Conservation (phyloP, 1,140 invertebrate species). For the Rhagoletis pomonella region DNA sequence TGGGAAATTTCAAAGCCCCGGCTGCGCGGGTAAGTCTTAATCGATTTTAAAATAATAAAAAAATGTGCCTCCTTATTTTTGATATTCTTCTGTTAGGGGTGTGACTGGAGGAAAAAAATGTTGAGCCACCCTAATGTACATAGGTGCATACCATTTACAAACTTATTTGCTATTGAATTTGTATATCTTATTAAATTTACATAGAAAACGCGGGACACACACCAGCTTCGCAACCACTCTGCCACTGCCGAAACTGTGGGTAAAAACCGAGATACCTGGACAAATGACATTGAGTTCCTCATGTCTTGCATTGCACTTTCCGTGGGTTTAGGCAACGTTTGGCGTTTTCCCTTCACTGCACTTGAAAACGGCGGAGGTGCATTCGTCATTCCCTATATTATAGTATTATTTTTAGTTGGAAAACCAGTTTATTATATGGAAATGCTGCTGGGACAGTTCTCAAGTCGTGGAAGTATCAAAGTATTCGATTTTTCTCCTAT, state of each 20-base stretch:
- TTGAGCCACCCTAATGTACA: no score
- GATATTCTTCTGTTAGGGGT: no score
- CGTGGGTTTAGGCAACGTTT: slow-evolving; percentile 85
- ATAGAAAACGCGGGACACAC: not conserved
- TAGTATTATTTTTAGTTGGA: slow-evolving; percentile 88
- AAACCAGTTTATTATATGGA: slow-evolving; percentile 94
- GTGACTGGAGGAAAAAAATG: no score
- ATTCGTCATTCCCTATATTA: slow-evolving; percentile 89
- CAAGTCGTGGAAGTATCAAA: slow-evolving; percentile 82
- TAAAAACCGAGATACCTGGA: slow-evolving; percentile 82
- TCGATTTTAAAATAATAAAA: no score
- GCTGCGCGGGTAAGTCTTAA: no score
- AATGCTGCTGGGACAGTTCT: slow-evolving; percentile 86
- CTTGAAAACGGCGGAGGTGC: slow-evolving; percentile 85
- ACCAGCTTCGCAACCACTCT: not conserved
- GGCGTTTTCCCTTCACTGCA: slow-evolving; percentile 87
- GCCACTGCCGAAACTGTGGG: slow-evolving; percentile 41
- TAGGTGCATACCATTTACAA: not conserved
- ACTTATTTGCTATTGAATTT: not conserved
- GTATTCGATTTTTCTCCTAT: slow-evolving; percentile 78
- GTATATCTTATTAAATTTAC: not conserved
- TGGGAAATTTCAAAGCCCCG: no score
- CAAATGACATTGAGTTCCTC: slow-evolving; percentile 88
- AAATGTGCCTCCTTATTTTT: no score
- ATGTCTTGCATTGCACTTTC: slow-evolving; percentile 94